phyloP scores from a whole-genome alignment of 2,888 invertebrate genomes.

The Spisula subtruncata region DNA sequence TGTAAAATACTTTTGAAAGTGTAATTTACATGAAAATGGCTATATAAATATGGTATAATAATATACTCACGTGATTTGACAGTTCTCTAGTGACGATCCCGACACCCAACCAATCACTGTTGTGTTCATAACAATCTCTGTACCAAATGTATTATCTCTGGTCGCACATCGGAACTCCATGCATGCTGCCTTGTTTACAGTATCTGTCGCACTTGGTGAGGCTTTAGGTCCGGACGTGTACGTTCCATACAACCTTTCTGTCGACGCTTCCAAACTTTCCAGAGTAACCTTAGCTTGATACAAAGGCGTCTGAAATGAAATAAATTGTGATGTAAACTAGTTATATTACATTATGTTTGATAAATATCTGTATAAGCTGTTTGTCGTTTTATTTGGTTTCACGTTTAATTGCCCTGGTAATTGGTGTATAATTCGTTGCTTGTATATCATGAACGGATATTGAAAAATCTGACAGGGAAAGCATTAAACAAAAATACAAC shows the following conservation, averaged over 20 bases:
- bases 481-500: too few species aligned
- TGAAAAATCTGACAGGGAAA: too few species aligned
- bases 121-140: constrained; percentile 1
- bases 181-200: not conserved
- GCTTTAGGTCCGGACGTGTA: not conserved
- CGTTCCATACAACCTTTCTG: not conserved
- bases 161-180: constrained; percentile 14
- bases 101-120: constrained; percentile 5
- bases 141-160: not conserved
- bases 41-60: too few species aligned
- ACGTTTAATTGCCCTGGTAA: too few species aligned
- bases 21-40: not conserved
- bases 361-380: too few species aligned
- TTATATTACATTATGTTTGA: too few species aligned
- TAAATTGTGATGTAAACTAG: not conserved
- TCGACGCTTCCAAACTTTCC: not conserved
- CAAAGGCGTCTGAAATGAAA: not conserved
- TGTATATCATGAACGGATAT: too few species aligned
- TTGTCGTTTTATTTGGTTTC: too few species aligned
- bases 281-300: constrained; percentile 5
- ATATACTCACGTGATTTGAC: not conserved
- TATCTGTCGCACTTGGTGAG: not conserved
- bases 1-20: too few species aligned
- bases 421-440: too few species aligned
- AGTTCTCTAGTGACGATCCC: not conserved